Evolutionary conservation across 2,113 vertebrate genomes (phyloP), one percentile per base, ranked within the genome.

Genomic region (Panurus biarmicus): DNA sequence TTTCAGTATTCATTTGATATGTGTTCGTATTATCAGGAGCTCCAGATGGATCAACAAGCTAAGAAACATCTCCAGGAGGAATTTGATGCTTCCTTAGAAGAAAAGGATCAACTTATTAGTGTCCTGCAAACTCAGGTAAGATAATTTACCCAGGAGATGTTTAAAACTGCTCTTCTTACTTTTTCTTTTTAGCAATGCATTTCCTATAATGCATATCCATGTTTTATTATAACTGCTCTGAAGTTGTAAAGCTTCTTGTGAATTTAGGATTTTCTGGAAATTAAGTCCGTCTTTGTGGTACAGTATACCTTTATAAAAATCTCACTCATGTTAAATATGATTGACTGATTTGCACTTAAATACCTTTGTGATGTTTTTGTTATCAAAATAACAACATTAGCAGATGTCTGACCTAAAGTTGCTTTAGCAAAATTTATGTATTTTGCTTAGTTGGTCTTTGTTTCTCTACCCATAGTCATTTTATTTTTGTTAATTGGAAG

Each of bases 11-110:
- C 28, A 60, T 85, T 95, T 85, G n/a, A 91, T 54, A 56, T 9
- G 0, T 2, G 1, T 89, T 67, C 83, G 1, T 85, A 2, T 85
- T 83, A 65, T 56, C 79, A 99, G 99, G 99, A 99, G 93, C 98
- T 99, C 33, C 99, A 99, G 56, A 99, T 99, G 99, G 99, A 99
- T 97, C 99, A 99, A 72, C 98, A 99, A 95, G 98, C 99, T 45
- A 99, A 99, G 96, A 99, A 99, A 96, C 99, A 99, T 95, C 97
- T 99, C n/a, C 99, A 99, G 45, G 99, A 99, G 19, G 99, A 99
- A 94, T 99, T 99, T 96, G 99, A 99, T 96, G 98, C 99, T 73
- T 97, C 98, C 3, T 97, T 99, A 71, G 99, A 99, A 93, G 99
- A 99, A 95, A 99, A 99, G 73, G 99, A 99, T 95, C 99, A 99